phyloP scores from a whole-genome alignment of 2,888 invertebrate genomes.

The Psylliodes chrysocephalus region DNA sequence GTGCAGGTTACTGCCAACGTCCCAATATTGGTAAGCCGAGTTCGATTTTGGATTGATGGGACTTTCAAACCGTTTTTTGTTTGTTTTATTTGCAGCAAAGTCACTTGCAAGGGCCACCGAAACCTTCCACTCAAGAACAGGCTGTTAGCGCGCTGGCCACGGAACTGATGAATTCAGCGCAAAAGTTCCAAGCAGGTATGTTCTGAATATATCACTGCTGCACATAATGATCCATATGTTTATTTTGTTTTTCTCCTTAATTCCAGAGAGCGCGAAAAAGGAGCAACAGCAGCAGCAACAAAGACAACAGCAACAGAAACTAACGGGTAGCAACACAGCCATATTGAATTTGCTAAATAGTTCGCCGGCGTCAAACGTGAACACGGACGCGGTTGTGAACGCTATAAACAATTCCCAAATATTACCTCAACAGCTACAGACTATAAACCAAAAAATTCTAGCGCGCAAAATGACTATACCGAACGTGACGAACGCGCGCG shows the following conservation, averaged over 20 bases:
- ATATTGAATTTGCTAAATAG: conserved; percentile 83
- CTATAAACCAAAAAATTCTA: conserved; percentile 62
- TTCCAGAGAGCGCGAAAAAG: conserved; percentile 57
- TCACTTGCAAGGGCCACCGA: conserved; percentile 49
- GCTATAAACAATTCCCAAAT: conserved; percentile 61
- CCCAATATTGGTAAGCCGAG: conserved; percentile 73
- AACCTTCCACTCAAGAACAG: conserved; percentile 63
- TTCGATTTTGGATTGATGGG: background rate
- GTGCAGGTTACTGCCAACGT: conserved; percentile 69
- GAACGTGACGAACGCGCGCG: conserved; percentile 64
- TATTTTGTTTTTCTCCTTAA: background rate
- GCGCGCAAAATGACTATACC: conserved; percentile 69
- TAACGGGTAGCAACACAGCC: conserved; percentile 74
- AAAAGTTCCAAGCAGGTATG: conserved; percentile 77
- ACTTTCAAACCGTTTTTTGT: background rate
- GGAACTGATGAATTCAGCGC: conserved; percentile 84
- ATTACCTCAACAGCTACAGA: conserved; percentile 58
- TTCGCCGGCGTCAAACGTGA: conserved; percentile 72
- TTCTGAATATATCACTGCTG: no score
- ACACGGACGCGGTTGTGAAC: conserved; percentile 68
- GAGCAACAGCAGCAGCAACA: conserved; percentile 53
- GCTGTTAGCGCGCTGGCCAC: conserved; percentile 83
- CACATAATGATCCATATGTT: background rate
- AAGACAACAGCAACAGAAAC: conserved; percentile 54
- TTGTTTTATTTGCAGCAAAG: conserved; percentile 47